Evolutionary conservation across 2,888 invertebrate genomes (phyloP), one percentile per base, ranked within the genome.

Genomic region (Neocrepidodera transversa): DNA sequence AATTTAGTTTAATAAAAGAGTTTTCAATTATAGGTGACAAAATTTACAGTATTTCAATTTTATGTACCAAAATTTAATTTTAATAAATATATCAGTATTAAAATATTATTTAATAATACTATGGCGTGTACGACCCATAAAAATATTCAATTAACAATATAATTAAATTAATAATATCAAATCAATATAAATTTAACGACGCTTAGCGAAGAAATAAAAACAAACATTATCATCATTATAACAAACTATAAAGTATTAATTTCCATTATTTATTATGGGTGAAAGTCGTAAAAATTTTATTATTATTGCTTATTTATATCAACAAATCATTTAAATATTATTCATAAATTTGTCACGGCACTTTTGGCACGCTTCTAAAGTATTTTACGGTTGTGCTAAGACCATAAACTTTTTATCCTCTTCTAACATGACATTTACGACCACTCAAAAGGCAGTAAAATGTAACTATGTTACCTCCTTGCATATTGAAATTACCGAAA

Each of bases 401-500:
- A 65, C 70, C 69, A 72, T 75, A 74, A 77, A 61, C 66, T 71
- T 73, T 70, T 68, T 68, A 72, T 74, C 74, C 71, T 76, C 62
- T n/a, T 74, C 73, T 76, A 73, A 73, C n/a, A 73, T 79, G 83
- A 83, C 83, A 80, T 83, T 83, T 83, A 83, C 82, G 82, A 82
- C 80, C 82, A 79, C 81, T 82, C 82, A 82, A 83, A 82, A 81
- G 79, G 79, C 81, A 82, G 81, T 83, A 84, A 84, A 84, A 83
- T 81, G 79, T 78, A 78, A 77, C 82, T 81, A 80, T 75, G 74
- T 70, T 68, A 70, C 70, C 72, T 72, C 67, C 66, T 66, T 69
- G 70, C 68, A 72, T 72, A 71, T 74, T 67, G 68, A 69, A 69
- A 66, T 63, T 67, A 66, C 68, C 67, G 67, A 66, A 67, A 63